Percentiles rank a stretch among this genome's conserved stretches.
phyloP scores from a whole-genome alignment of 2,797 vertebrate species.

The Pitangus sulphuratus region DNA sequence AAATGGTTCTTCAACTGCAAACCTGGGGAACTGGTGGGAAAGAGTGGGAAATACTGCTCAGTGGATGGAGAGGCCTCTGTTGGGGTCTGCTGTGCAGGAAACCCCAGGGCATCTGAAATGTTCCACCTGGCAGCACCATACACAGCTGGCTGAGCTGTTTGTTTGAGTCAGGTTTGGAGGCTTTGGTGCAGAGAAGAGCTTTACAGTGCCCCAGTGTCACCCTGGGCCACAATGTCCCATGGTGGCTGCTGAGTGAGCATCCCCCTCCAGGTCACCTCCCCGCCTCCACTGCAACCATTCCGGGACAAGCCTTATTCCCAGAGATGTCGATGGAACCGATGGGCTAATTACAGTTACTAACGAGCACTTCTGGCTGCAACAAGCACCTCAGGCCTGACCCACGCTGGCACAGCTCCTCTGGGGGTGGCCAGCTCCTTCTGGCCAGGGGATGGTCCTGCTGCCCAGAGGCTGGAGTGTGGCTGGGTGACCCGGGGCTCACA shows the following conservation, averaged over 20 bases:
- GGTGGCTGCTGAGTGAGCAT: neutral
- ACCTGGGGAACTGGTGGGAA: neutral
- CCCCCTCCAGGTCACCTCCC: rapidly evolving
- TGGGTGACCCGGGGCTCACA: neutral
- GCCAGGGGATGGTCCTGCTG: neutral
- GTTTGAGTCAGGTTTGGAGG: neutral
- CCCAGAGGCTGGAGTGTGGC: neutral
- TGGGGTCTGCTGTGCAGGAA: neutral
- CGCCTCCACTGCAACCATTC: neutral
- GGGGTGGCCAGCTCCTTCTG: neutral
- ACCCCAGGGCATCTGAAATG: rapidly evolving
- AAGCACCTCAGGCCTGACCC: rapidly evolving
- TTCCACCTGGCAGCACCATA: neutral
- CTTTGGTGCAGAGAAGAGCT: neutral
- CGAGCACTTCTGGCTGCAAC: neutral
- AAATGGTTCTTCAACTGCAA: neutral
- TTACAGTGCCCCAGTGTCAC: neutral
- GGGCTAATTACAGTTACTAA: neutral
- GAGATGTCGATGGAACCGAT: neutral
- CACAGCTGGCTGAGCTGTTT: neutral
- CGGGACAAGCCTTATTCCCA: neutral
- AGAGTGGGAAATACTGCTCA: neutral
- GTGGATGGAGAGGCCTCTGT: neutral
- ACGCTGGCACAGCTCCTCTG: rapidly evolving
- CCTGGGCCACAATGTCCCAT: neutral